Evolutionary conservation across 2,888 invertebrate species (phyloP), one percentile per base, ranked within the genome.

Genomic region (Trypoxylon attenuatum): DNA sequence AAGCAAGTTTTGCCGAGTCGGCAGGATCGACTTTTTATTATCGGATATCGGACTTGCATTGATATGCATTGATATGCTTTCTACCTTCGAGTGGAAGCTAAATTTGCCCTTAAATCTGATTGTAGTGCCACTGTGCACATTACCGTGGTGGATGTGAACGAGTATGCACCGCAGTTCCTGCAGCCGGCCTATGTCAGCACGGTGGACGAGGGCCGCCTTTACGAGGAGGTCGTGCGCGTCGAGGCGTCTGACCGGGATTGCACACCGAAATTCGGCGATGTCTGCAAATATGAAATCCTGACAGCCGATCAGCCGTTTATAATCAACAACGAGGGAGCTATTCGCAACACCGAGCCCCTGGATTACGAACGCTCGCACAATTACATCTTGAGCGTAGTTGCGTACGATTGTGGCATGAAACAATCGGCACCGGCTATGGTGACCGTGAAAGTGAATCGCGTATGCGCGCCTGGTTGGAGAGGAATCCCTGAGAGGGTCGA

Each of bases 361-460:
- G 96, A 97, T 81, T 97, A 96, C 88, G 96, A 96, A 85, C 91
- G 94, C 66, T 94, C 95, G 5, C 97, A 97, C 89, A 98, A 97
- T 88, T 97, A 98, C 89, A 98, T 99, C 78, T 89, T 99, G 49
- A 96, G 96, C 25, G 96, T 99, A 64, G 96, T 98, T 64, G 99
- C 99, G 1, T 96, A 96, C 86, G 99, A 99, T 88, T 99, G 99
- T 87, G 98, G 97, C 45, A 97, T 97, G 95, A 94, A 95, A 85
- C 93, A 94, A 85, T 97, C 97, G 0, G 91, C 94, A 39, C 97
- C 98, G 0, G 96, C 97, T 49, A 94, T 98, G 93, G 97, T 99
- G 81, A 99, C 97, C 82, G 94, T 99, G 87, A 96, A 96, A 87
- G 96, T 98, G 18, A 89, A 89, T 81, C 85, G 89, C 42, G 89